Evolutionary conservation across 2,888 invertebrate species (phyloP), one percentile per base, ranked within the genome.

Genomic region (Campoplex capitator): DNA sequence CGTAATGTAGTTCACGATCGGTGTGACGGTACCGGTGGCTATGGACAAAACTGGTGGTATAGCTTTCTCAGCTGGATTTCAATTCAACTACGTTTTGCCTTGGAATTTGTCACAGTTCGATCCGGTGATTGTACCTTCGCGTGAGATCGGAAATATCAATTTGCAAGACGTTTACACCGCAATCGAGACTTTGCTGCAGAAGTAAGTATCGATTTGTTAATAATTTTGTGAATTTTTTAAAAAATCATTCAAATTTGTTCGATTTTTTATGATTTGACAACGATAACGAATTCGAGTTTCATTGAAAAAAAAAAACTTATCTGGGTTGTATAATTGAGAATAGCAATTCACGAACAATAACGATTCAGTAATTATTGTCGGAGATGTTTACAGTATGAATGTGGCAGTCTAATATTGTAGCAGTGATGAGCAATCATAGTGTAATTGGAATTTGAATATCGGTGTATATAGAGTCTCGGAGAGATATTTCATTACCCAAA

Each of bases 71-170:
- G 85, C 89, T 45, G 94, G 91, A 75, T 94, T 92, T 90, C 94
- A 94, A 91, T 92, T 94, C 90, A 94, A 94, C 90, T 94, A 92
- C 89, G 89, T 74, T 51, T 89, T 94, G 86, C 94, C 94, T 45
- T 92, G 91, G 90, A 94, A 94, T 90, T 80, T 91, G 89, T 92
- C 92, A 87, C 92, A 94, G 86, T 89, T 94, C 28, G 91, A 92
- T 87, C 90, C 93, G 48, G 90, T 89, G 71, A 84, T 92, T 76
- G 86, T 93, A 83, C 90, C 91, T 16, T 91, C 92, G 48, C 92
- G 94, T 54, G 89, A 89, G 58, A 89, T 85, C 42, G 91, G 91
- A 56, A 90, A 91, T 88, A 89, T 93, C 86, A 88, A 91, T 88
- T 88, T 94, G 84, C 91, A 89, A 86, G 92, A 93, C 89, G 84